These are phyloP conservation scores for Andrena minutula DNA, from an alignment of 2,888 invertebrate species.

Conservation along the genomic window DNA sequence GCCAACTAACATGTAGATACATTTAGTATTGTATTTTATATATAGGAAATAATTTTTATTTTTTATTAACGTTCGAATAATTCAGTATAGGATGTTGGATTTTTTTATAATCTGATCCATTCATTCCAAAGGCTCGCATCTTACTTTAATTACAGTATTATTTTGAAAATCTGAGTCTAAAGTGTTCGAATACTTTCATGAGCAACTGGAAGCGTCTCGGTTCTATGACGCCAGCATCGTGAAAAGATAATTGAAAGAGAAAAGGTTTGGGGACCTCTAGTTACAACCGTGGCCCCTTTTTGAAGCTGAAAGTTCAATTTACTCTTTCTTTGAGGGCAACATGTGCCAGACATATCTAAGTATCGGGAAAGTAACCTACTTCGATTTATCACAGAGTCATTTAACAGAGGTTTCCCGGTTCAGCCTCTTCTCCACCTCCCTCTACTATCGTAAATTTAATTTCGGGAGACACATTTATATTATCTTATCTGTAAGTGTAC, in stretches of 20 bases:
- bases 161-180: too few relatives aligned
- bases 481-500: background rate
- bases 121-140: too few relatives aligned
- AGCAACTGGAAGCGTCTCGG: background rate
- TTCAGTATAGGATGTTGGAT: too few relatives aligned
- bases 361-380: constrained; percentile 33
- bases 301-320: constrained; percentile 51
- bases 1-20: too few relatives aligned
- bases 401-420: background rate
- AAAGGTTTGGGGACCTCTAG: too few relatives aligned
- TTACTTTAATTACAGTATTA: too few relatives aligned
- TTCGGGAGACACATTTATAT: background rate
- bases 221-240: background rate
- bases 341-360: constrained; percentile 39
- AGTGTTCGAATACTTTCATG: too few relatives aligned
- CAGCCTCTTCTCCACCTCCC: background rate
- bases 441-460: background rate
- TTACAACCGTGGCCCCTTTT: background rate
- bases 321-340: constrained; percentile 31
- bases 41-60: too few relatives aligned
- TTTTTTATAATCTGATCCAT: too few relatives aligned
- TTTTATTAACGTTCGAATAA: too few relatives aligned
- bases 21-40: too few relatives aligned
- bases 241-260: constrained; percentile 1
- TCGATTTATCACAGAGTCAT: constrained; percentile 36